phyloP scores from a whole-genome alignment of 2,888 invertebrate species.

The Caenorhabditis wallacei region DNA sequence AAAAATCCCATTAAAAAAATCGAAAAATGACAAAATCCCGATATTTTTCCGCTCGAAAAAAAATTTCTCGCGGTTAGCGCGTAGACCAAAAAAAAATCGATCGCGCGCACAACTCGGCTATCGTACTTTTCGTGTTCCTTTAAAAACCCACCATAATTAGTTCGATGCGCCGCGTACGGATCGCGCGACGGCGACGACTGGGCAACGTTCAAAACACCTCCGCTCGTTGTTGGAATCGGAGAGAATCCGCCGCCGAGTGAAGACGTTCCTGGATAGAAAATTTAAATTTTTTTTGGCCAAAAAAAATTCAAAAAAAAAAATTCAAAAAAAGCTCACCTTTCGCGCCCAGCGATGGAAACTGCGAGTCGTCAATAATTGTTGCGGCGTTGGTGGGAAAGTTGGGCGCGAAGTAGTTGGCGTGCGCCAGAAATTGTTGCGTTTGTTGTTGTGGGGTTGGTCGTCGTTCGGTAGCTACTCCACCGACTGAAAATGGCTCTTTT shows the following conservation, averaged over 20 bases:
- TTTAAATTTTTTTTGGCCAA: background rate
- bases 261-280: constrained; percentile 67
- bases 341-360: constrained; percentile 80
- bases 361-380: constrained; percentile 79
- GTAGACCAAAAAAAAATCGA: background rate
- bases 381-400: constrained; percentile 56
- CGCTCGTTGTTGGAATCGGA: constrained; percentile 76
- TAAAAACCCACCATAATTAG: constrained; percentile 72
- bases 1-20: background rate
- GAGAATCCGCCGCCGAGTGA: constrained; percentile 74
- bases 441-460: constrained; percentile 54
- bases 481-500: constrained; percentile 59
- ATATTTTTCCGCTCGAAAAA: background rate
- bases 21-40: too few relatives aligned
- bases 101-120: background rate
- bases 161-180: constrained; percentile 52
- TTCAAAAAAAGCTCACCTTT: constrained; percentile 66
- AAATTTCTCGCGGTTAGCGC: background rate
- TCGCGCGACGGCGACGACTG: constrained; percentile 73
- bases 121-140: constrained; percentile 5
- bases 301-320: background rate
- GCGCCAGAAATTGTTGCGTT: constrained; percentile 28
- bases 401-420: constrained; percentile 13
- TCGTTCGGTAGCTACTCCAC: constrained; percentile 73
- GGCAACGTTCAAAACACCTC: constrained; percentile 66